phyloP scores from a whole-genome alignment of 2,888 invertebrate genomes.

The Eristalinus aeneus region DNA sequence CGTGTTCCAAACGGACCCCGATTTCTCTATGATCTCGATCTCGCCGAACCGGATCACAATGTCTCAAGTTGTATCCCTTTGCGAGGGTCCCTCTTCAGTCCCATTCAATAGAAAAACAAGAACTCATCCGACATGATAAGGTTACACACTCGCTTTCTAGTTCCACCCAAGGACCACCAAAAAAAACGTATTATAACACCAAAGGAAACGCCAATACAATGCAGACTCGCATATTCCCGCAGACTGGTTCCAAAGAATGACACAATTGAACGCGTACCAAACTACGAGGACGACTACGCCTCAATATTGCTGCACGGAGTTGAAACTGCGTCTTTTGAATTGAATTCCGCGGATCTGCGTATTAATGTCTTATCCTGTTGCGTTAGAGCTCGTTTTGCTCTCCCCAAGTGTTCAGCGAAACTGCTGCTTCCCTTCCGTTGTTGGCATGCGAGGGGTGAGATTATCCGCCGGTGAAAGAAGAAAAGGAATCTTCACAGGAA shows the following conservation, averaged over 20 bases:
- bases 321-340: constrained; percentile 34
- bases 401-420: constrained; percentile 41
- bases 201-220: not conserved
- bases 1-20: not conserved
- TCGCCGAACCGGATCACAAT: constrained; percentile 41
- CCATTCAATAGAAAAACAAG: not conserved
- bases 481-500: not conserved
- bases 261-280: not conserved
- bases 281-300: constrained; percentile 9
- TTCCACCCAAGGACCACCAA: not conserved
- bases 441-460: not conserved
- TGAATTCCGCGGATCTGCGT: constrained; percentile 48
- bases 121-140: not conserved
- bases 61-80: constrained; percentile 1
- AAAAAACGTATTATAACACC: not conserved
- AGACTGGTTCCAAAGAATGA: not conserved
- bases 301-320: too few relatives aligned
- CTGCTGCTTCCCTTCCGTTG: not conserved
- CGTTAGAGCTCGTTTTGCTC: constrained; percentile 27
- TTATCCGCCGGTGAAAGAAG: not conserved
- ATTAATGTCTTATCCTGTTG: constrained; percentile 64
- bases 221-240: not conserved
- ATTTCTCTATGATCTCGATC: constrained; percentile 10
- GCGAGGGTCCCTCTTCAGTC: not conserved
- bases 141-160: not conserved